phyloP scores from a whole-genome alignment of 1,140 invertebrate species.

The Matsumurasca onukii region DNA sequence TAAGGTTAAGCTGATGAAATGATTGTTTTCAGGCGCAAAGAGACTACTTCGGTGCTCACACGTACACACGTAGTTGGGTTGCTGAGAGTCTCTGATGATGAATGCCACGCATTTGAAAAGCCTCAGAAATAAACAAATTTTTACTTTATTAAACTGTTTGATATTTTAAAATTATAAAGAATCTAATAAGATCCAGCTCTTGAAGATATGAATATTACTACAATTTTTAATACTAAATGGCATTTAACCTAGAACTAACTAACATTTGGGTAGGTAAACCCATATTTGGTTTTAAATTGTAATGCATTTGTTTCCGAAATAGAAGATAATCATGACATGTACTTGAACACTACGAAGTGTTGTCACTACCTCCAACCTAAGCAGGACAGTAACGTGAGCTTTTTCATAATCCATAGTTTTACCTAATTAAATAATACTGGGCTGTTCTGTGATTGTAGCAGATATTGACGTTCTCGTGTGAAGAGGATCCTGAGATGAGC shows the following conservation, averaged over 20 bases:
- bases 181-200: too few species aligned
- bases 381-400: background rate
- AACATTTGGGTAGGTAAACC: background rate
- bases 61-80: too few species aligned
- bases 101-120: too few species aligned
- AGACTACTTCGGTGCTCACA: slow-evolving; percentile 99
- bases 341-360: background rate
- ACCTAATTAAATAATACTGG: background rate
- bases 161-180: too few species aligned
- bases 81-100: too few species aligned
- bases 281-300: background rate
- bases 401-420: background rate
- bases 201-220: too few species aligned
- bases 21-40: slow-evolving; percentile 80
- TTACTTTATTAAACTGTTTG: too few species aligned
- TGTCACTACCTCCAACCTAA: background rate
- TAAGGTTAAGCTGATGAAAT: slow-evolving; percentile 16
- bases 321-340: background rate
- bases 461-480: slow-evolving; percentile 41
- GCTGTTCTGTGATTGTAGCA: slow-evolving; percentile 10
- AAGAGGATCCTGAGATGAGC: slow-evolving; percentile 52
- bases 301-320: background rate
- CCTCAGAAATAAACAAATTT: too few species aligned
- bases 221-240: too few species aligned
- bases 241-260: too few species aligned